Base-by-base conservation (phyloP, 2,113 vertebrate genomes). In the Conger conger region DNA sequence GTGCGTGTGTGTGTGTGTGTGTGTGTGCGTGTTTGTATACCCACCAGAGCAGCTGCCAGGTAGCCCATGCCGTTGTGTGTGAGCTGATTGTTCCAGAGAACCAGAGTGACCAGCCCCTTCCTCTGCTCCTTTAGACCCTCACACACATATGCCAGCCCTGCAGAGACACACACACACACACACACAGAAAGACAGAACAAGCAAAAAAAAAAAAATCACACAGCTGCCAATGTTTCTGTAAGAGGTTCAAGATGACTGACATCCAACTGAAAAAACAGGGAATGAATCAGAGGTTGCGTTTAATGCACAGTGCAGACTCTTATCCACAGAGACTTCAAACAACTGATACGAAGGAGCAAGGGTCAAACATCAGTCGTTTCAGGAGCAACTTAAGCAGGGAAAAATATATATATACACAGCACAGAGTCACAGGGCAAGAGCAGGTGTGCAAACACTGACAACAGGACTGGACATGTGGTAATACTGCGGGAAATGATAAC, bases 81-180 rank as follows among this genome's bases (percentile, higher is more conserved):
- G 88, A 99, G 95, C 92, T 99, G 98, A 93, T 99, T 99, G 94
- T 99, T 99, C 98, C 98, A 99, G 86, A 99, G 92, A 84, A 99
- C 97, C 93, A 99, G 91, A 0, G 98, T 99, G 84, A 96, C 92
- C 77, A 99, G 93, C 17, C 98, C 97, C 87, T 96, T 97, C 88
- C 95, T 93, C 93, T 99, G 98, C 89, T 99, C 98, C 92, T 98
- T 99, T 36, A 99, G 93, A 35, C 98, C 98, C 86, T 99, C 98
- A 18, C 97, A 98, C 88, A 99, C 91, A 57, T 99, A 98, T 0
- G 97, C 96, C 91, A 99, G 89, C 80, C 98, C 97, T 99, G 88
- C 20, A 68, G 20, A 84, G 33, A 78, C n/a, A 82, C 3, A 33
- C 2, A 80, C 80, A 83, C 50, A 76, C 36, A 73, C 36, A 76